phyloP scores from a whole-genome alignment of 2,113 vertebrate genomes.

The Spilogale gracilis region DNA sequence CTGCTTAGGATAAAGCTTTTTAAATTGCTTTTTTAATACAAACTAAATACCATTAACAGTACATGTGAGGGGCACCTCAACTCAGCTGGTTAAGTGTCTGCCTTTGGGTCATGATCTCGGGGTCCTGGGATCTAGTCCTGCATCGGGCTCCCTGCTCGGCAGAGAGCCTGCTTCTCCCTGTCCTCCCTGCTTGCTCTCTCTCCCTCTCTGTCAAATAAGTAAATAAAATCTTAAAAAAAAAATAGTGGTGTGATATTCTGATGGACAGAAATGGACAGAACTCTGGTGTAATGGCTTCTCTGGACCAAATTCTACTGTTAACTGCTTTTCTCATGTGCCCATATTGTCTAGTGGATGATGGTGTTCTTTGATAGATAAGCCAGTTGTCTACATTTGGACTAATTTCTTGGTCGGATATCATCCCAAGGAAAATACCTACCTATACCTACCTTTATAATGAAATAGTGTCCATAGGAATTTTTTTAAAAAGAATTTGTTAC shows the following conservation, averaged over 20 bases:
- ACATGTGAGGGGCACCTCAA: background rate
- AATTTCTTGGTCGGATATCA: background rate
- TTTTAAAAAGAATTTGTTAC: background rate
- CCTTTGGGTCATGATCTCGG: background rate
- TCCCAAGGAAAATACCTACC: background rate
- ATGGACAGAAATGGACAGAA: background rate
- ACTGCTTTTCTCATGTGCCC: background rate
- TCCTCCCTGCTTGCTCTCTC: no score
- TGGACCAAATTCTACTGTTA: background rate
- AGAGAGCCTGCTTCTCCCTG: background rate
- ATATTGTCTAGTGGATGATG: background rate
- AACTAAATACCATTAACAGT: background rate
- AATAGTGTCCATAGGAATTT: background rate
- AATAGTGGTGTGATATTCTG: background rate
- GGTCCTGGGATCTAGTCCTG: background rate
- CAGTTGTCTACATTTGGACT: background rate
- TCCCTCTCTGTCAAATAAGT: no score
- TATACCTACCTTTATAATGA: background rate
- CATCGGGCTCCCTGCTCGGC: background rate
- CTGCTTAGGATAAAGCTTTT: background rate
- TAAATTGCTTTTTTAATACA: background rate
- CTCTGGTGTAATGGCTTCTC: background rate
- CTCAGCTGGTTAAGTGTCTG: background rate
- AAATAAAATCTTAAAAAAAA: no score
- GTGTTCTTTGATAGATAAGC: background rate